Conservation (phyloP, 1,140 invertebrate species). For the Nasonia longicornis region DNA sequence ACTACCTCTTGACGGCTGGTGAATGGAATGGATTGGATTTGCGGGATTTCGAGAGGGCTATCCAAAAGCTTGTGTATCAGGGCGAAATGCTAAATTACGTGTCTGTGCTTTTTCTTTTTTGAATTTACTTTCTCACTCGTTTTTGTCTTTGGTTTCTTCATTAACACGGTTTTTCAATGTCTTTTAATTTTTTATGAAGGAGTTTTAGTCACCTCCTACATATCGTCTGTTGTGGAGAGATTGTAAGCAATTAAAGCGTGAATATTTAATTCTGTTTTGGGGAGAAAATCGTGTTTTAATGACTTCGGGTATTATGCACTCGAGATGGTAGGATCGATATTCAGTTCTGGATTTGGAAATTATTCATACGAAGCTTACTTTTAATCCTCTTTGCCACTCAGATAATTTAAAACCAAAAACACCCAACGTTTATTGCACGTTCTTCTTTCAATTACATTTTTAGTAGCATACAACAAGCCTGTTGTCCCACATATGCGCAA, state of each 20-base stretch:
- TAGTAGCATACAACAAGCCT: background rate
- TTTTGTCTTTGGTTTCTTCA: no score
- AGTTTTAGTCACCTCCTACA: no score
- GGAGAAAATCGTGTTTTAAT: background rate
- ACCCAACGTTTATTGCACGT: background rate
- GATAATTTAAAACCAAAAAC: background rate
- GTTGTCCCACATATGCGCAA: no score
- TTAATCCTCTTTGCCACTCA: background rate
- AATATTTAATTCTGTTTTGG: background rate
- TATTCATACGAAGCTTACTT: background rate
- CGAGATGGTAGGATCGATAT: background rate
- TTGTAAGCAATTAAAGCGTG: no score
- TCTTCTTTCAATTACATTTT: background rate
- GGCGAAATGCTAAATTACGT: background rate
- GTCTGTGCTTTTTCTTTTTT: constrained; percentile 8
- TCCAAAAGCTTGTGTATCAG: background rate
- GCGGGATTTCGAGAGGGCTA: constrained; percentile 20
- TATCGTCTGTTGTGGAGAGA: no score
- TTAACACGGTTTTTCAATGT: no score
- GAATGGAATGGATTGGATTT: constrained; percentile 44
- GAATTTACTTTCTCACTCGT: background rate
- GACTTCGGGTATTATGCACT: no score
- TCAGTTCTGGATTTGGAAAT: background rate
- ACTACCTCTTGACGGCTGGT: background rate
- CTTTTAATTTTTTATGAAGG: no score